Evolutionary conservation across 2,888 invertebrate genomes (phyloP).

Genomic region (Yponomeuta evonymella): DNA sequence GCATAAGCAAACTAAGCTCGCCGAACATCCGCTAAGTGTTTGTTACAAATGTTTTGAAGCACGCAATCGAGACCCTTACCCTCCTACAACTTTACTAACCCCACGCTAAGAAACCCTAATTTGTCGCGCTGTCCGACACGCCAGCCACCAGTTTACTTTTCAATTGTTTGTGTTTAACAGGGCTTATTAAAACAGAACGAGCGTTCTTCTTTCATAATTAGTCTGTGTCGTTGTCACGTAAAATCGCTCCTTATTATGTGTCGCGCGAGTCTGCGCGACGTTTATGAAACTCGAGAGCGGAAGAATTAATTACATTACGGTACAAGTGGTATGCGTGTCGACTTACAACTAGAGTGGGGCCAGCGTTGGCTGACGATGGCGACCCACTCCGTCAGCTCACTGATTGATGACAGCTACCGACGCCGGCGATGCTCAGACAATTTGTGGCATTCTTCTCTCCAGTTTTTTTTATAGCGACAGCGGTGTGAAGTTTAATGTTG

Average conservation of each 20-base stretch:
- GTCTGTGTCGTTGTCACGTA: constrained; percentile 27
- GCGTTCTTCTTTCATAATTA: constrained; percentile 23
- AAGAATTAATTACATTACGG: constrained; percentile 31
- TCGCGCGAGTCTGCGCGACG: constrained; percentile 25
- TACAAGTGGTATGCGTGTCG: constrained; percentile 28
- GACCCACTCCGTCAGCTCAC: constrained; percentile 7
- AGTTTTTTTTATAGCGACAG: constrained; percentile 6
- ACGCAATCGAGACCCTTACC: background rate
- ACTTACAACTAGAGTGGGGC: constrained; percentile 20
- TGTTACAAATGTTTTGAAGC: constrained; percentile 3
- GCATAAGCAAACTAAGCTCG: background rate
- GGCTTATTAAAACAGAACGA: constrained; percentile 12
- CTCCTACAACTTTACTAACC: background rate
- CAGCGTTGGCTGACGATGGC: background rate
- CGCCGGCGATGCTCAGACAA: constrained; percentile 14
- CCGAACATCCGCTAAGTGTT: background rate
- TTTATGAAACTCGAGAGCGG: constrained; percentile 30
- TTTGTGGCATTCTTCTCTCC: constrained; percentile 9
- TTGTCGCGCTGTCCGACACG: constrained; percentile 2
- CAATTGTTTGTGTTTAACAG: constrained; percentile 15
- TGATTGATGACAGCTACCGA: constrained; percentile 18
- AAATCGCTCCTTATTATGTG: constrained; percentile 28
- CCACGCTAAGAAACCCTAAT: background rate
- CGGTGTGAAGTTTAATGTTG: constrained; percentile 12
- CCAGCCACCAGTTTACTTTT: constrained; percentile 8